Conservation (phyloP, 2,888 invertebrate genomes). For the Synergus japonicus region DNA sequence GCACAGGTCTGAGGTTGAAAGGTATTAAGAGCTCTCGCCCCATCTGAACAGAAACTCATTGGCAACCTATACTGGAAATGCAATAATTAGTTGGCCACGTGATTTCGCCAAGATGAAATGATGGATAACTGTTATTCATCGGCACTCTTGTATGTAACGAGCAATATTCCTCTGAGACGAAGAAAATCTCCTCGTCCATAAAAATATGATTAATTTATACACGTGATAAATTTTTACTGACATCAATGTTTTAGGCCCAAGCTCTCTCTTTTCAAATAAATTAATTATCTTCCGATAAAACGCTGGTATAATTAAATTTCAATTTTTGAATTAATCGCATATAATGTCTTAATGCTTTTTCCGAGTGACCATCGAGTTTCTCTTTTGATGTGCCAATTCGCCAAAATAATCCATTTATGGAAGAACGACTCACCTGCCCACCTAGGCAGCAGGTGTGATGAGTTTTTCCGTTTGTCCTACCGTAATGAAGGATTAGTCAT, state of each 20-base stretch:
- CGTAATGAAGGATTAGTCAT: conserved; percentile 71
- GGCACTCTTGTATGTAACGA: conserved; percentile 15
- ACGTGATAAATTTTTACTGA: background rate
- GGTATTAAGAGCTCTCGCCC: conserved; percentile 17
- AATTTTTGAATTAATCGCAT: background rate
- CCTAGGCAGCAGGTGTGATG: conserved; percentile 54
- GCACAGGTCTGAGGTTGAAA: conserved; percentile 14
- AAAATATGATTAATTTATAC: background rate
- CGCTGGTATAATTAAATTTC: background rate
- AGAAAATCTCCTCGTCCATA: background rate
- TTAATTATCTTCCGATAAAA: too few relatives aligned
- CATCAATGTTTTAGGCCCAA: background rate
- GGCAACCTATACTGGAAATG: conserved; percentile 43
- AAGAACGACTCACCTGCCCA: conserved; percentile 49
- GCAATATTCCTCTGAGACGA: conserved; percentile 39
- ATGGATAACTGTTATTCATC: conserved; percentile 44
- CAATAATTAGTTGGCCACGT: conserved; percentile 51
- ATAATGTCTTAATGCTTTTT: background rate
- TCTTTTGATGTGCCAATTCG: background rate
- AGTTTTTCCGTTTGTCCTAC: conserved; percentile 58
- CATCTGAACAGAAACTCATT: conserved; percentile 39
- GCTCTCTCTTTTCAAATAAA: background rate
- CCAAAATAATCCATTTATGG: conserved; percentile 45
- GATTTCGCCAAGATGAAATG: conserved; percentile 45
- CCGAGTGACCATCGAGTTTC: background rate